These are phyloP conservation scores for Bufotes viridis DNA, from an alignment of 2,797 vertebrate species.

Conservation along the genomic window DNA sequence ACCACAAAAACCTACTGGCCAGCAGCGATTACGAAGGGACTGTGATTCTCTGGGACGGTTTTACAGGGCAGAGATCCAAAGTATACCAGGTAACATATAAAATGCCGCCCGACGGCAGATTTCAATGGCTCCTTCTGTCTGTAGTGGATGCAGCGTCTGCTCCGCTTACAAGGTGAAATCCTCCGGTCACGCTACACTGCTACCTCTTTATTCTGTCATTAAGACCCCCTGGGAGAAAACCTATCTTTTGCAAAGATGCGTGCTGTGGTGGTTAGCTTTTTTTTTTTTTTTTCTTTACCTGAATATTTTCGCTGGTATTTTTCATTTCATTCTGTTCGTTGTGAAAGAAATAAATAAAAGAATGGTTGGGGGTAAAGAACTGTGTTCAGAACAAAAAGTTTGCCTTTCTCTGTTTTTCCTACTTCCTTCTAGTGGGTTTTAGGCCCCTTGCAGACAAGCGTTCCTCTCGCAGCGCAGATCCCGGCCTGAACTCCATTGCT, in stretches of 20 bases:
- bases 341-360: neutral
- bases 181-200: neutral
- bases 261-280: neutral
- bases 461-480: too few relatives aligned
- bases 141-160: neutral
- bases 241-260: neutral
- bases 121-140: neutral
- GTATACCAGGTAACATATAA: constrained; percentile 91
- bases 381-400: neutral
- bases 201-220: neutral
- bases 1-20: constrained; percentile 97
- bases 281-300: neutral
- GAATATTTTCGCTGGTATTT: neutral
- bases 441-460: too few relatives aligned
- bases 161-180: neutral
- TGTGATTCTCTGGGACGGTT: constrained; percentile 98
- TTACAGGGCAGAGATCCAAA: constrained; percentile 97
- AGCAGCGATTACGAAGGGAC: constrained; percentile 99
- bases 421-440: neutral
- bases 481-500: too few relatives aligned
- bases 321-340: neutral
- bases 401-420: neutral
- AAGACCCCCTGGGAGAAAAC: neutral
- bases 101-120: neutral
- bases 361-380: neutral